Conservation (phyloP, 2,888 invertebrate species). For the Epirrhoe tristata region DNA sequence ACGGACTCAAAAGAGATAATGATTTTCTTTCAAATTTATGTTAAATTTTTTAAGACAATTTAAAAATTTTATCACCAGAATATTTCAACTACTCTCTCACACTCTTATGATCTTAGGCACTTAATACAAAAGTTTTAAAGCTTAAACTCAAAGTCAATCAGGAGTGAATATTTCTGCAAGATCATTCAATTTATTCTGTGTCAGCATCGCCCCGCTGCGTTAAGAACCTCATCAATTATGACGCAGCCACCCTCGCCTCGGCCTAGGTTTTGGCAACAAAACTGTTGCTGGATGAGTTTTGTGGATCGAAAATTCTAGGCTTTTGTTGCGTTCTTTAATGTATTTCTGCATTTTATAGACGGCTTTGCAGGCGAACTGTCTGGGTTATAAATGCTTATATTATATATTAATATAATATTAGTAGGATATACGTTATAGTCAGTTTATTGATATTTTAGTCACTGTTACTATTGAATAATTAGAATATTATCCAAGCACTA, state of each 20-base stretch:
- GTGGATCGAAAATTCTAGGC: slow-evolving; percentile 34
- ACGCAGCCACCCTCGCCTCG: slow-evolving; percentile 68
- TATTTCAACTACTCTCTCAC: too few species aligned
- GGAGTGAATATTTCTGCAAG: slow-evolving; percentile 11
- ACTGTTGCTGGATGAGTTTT: slow-evolving; percentile 38
- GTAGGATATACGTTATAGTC: slow-evolving; percentile 2
- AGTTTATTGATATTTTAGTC: neutral
- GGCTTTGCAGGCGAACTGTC: slow-evolving; percentile 19
- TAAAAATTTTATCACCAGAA: too few species aligned
- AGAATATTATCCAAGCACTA: neutral
- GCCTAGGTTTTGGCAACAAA: slow-evolving; percentile 48
- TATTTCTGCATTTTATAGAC: slow-evolving; percentile 29
- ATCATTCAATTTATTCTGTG: slow-evolving; percentile 16
- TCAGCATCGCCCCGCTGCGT: slow-evolving; percentile 74
- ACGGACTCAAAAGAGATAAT: too few species aligned
- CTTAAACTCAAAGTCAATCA: neutral
- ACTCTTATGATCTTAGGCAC: too few species aligned
- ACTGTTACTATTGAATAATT: neutral
- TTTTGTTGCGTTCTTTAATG: slow-evolving; percentile 33
- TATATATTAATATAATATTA: too few species aligned
- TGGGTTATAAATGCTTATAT: slow-evolving; percentile 19
- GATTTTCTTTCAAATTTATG: too few species aligned
- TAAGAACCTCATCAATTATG: slow-evolving; percentile 85
- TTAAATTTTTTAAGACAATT: too few species aligned
- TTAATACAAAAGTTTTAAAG: neutral